Conservation (phyloP, 2,888 invertebrate species). For the Xanthorhoe designata region DNA sequence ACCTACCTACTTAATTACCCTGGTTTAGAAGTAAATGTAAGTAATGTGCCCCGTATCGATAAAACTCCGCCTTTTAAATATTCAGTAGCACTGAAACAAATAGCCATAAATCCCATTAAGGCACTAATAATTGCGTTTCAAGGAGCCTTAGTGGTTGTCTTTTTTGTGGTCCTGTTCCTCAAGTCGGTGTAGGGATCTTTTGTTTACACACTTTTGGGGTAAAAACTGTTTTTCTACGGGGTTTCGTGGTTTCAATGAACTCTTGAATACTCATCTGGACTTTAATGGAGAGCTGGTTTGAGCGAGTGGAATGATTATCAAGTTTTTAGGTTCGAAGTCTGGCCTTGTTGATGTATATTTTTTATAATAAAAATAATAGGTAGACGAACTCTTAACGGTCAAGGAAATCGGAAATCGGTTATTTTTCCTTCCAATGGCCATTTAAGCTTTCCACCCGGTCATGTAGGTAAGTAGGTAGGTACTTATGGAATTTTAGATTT, state of each 20-base stretch:
- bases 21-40: conserved; percentile 8
- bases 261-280: conserved; percentile 21
- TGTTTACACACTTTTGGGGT: conserved; percentile 63
- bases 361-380: too few species aligned
- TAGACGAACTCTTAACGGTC: too few species aligned
- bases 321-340: too few species aligned
- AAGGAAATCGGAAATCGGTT: too few species aligned
- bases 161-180: conserved; percentile 57
- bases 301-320: too few species aligned
- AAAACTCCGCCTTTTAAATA: conserved; percentile 43
- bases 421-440: too few species aligned
- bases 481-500: too few species aligned
- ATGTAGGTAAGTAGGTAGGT: too few species aligned
- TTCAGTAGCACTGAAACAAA: conserved; percentile 51
- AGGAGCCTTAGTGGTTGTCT: conserved; percentile 56
- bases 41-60: conserved; percentile 31
- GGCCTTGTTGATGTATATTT: too few species aligned
- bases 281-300: background rate
- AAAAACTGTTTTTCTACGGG: conserved; percentile 48
- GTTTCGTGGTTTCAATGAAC: conserved; percentile 38
- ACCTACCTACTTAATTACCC: conserved; percentile 4
- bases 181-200: conserved; percentile 67
- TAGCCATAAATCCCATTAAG: conserved; percentile 58
- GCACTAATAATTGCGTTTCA: conserved; percentile 67
- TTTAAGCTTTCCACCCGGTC: too few species aligned